phyloP scores from a whole-genome alignment of 1,140 invertebrate genomes.

The Ceratina japonica region DNA sequence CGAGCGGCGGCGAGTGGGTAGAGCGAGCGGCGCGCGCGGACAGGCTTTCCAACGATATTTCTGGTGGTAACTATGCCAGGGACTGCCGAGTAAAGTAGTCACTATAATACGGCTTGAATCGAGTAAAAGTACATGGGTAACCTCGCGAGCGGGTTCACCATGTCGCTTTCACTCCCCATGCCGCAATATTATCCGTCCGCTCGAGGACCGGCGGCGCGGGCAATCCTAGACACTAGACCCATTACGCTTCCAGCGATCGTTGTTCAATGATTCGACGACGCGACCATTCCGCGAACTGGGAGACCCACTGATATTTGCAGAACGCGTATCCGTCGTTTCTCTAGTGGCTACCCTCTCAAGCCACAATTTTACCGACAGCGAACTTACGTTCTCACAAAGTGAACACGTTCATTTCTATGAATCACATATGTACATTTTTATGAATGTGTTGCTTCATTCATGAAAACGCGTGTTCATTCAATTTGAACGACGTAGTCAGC shows the following conservation, averaged over 20 bases:
- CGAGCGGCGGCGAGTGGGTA: slow-evolving; percentile 51
- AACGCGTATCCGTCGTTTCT: neutral
- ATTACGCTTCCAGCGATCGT: neutral
- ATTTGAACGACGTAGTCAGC: too few relatives aligned
- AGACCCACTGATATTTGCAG: slow-evolving; percentile 1
- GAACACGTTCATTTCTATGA: too few relatives aligned
- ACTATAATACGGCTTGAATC: slow-evolving; percentile 65
- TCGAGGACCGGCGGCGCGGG: slow-evolving; percentile 54
- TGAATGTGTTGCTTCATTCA: too few relatives aligned
- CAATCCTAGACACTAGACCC: slow-evolving; percentile 32
- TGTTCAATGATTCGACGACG: neutral
- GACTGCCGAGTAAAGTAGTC: slow-evolving; percentile 65
- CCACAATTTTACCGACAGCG: too few relatives aligned
- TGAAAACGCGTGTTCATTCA: too few relatives aligned
- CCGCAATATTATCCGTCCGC: slow-evolving; percentile 61
- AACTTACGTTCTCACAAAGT: too few relatives aligned
- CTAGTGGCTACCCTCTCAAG: neutral
- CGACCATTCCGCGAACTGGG: too few relatives aligned
- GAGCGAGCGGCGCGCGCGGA: slow-evolving; percentile 39
- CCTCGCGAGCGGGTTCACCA: slow-evolving; percentile 70
- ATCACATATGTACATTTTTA: too few relatives aligned
- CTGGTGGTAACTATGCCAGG: slow-evolving; percentile 71
- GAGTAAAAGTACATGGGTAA: slow-evolving; percentile 73
- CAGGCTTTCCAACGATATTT: slow-evolving; percentile 66
- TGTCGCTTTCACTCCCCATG: slow-evolving; percentile 74